Base-by-base conservation (phyloP, 2,888 invertebrate species). In the Phasia obesa region DNA sequence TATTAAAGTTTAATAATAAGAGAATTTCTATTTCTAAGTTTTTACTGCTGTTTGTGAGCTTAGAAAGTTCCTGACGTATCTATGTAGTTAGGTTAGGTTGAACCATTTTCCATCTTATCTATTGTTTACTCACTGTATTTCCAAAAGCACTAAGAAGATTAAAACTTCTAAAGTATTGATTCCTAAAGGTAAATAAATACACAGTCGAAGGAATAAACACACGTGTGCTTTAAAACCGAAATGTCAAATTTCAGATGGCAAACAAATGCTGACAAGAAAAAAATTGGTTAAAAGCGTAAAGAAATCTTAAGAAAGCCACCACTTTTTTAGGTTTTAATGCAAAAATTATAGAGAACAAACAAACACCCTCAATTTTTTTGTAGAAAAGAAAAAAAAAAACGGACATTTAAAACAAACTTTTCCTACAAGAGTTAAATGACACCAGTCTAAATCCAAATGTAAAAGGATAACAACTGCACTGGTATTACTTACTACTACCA, bases 351-450 rank as follows among this genome's bases (percentile, higher is more conserved):
- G 23, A 7, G 21, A 17, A 44, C 53, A 77, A 73, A 73, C 57
- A 70, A 83, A 83, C 83, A 83, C 83, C 82, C 83, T 83, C 83
- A 71, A 71, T 27, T 64, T 59, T 59, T 57, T 55, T n/a, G 15
- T 3, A 27, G 31, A 11, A 35, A 17, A 25, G 42, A 21, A 38
- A n/a, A 42, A 21, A 47, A 25, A 42, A 7, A 25, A 69, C 47
- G 23, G 21, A 42, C 35, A 47, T 38, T 23, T 21, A 23, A n/a
- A 49, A 38, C 7, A 19, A 31, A 57, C 53, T 59, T 42, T 27
- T 42, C 27, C 25, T 57, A 53, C 70, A 78, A 78, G 70, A 82
- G 78, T 79, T 79, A 83, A 78, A 75, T 75, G 79, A 83, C 78
- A 83, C 83, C 83, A 83, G 78, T 75, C 64, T 65, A 53, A 27